These are phyloP conservation scores for Uropetala carovei DNA, from an alignment of 2,888 invertebrate species.

Conservation along the genomic window DNA sequence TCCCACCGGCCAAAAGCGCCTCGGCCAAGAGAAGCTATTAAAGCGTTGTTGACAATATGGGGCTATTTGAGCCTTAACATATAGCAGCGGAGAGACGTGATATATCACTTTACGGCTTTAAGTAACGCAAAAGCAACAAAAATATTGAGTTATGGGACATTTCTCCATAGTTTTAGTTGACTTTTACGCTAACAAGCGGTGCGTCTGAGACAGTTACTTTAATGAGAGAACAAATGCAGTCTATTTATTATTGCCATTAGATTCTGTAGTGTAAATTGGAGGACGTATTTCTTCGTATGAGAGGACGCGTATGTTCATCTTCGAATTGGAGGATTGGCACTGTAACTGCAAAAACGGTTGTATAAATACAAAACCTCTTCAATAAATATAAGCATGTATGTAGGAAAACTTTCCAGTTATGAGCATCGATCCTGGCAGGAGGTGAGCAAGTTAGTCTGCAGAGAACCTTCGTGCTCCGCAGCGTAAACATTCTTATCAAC, in stretches of 20 bases:
- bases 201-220: not conserved
- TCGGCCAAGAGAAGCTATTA: constrained; percentile 56
- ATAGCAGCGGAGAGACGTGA: constrained; percentile 15
- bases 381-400: no score
- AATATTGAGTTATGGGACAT: constrained; percentile 17
- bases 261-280: no score
- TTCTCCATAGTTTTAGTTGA: not conserved
- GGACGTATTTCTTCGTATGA: no score
- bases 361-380: no score
- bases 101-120: constrained; percentile 31
- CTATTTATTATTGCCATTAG: not conserved
- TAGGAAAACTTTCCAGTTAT: no score
- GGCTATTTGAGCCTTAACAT: constrained; percentile 35
- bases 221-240: not conserved
- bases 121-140: constrained; percentile 3
- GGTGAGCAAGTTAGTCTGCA: no score
- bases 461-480: no score
- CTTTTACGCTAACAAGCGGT: not conserved
- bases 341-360: no score
- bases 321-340: no score
- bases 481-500: no score
- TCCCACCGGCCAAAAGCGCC: constrained; percentile 26
- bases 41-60: constrained; percentile 54
- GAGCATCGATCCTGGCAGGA: no score
- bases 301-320: no score